Conservation (phyloP, 2,888 invertebrate genomes). For the Troides oblongomaculatus region DNA sequence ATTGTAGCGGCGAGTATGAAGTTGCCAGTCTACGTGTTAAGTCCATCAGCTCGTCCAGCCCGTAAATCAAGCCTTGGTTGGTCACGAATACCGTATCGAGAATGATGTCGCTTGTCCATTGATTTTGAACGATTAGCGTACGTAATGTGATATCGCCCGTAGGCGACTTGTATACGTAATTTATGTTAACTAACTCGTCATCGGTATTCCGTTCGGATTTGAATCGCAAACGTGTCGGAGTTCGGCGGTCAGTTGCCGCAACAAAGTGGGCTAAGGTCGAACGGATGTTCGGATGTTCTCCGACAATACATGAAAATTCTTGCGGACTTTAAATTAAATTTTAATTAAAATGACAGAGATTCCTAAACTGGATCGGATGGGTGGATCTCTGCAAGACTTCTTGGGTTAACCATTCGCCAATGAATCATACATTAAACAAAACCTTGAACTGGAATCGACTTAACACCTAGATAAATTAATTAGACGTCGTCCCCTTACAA, state of each 20-base stretch:
- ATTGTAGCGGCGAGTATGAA: no score
- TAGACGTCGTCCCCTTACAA: not conserved
- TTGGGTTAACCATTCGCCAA: not conserved
- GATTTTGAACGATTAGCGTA: constrained; percentile 39
- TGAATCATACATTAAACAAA: constrained; percentile 4
- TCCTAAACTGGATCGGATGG: not conserved
- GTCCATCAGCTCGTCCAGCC: constrained; percentile 12
- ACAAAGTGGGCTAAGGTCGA: constrained; percentile 41
- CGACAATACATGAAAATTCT: constrained; percentile 12
- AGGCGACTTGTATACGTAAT: constrained; percentile 36
- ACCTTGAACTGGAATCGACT: constrained; percentile 23
- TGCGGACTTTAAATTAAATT: not conserved
- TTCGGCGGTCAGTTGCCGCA: constrained; percentile 26
- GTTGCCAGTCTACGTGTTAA: no score
- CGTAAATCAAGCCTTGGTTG: constrained; percentile 29
- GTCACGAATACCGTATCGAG: constrained; percentile 35
- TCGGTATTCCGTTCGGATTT: constrained; percentile 35
- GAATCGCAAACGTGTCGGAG: constrained; percentile 40
- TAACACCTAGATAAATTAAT: constrained; percentile 10
- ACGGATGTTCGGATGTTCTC: constrained; percentile 19
- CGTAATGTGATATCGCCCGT: constrained; percentile 34
- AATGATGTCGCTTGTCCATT: constrained; percentile 36
- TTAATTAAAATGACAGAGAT: no score
- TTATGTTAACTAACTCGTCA: constrained; percentile 37
- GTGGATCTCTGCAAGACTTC: no score